These are phyloP conservation scores for Malurus leucopterus DNA, from an alignment of 2,797 vertebrate species.

Conservation along the genomic window DNA sequence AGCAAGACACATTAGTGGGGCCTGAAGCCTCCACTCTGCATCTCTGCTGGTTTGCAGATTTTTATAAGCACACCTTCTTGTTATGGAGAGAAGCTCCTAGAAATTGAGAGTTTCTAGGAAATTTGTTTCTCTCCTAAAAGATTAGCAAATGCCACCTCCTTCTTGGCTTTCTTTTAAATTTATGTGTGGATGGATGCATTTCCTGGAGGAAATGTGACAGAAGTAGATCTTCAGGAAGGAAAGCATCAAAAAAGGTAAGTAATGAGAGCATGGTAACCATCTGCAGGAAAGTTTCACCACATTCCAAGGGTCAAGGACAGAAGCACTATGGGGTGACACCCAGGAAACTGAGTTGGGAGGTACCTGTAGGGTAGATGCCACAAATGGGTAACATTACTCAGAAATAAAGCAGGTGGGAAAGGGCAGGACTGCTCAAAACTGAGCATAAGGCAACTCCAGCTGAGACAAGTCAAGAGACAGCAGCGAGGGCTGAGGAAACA, in stretches of 20 bases:
- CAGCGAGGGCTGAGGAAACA: neutral
- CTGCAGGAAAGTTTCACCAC: neutral
- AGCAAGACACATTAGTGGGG: neutral
- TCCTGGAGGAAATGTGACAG: neutral
- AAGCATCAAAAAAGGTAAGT: neutral
- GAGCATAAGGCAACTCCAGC: neutral
- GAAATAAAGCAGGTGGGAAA: neutral
- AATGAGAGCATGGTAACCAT: neutral
- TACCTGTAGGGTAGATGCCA: neutral
- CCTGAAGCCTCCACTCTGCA: neutral
- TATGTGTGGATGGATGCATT: neutral
- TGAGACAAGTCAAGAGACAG: neutral
- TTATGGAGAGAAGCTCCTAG: neutral
- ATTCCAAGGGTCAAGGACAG: neutral
- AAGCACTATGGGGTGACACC: fast-evolving
- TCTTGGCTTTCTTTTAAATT: neutral
- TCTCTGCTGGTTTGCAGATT: neutral
- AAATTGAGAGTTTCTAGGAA: neutral
- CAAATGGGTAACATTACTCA: neutral
- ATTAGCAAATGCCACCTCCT: neutral
- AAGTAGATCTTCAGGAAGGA: neutral
- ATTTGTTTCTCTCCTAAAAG: neutral
- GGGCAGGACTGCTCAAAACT: neutral
- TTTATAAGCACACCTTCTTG: neutral
- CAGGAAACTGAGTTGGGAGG: neutral